Conservation (phyloP, 2,113 vertebrate species). For the Cyanistes caeruleus region DNA sequence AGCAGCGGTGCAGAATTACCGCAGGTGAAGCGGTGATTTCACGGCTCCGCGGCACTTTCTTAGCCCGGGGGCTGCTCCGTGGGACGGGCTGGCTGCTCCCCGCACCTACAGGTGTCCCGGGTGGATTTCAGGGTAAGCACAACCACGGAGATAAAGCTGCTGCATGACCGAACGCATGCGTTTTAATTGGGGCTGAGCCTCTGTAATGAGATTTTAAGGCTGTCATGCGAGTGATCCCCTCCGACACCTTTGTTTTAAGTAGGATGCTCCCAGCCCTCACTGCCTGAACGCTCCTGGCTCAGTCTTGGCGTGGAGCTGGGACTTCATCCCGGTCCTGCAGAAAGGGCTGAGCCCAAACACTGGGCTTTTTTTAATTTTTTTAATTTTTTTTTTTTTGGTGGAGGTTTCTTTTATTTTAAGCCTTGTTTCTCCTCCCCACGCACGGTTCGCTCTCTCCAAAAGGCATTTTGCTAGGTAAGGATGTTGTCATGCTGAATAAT, state of each 20-base stretch:
- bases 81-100: constrained; percentile 32
- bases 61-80: constrained; percentile 15
- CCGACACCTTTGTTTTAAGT: constrained; percentile 33
- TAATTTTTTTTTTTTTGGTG: not conserved
- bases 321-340: not conserved
- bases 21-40: constrained; percentile 22
- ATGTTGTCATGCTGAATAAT: not conserved
- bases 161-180: constrained; percentile 17
- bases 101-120: not conserved
- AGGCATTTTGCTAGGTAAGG: not conserved
- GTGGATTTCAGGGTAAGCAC: constrained; percentile 48
- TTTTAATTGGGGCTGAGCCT: not conserved
- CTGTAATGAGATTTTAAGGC: not conserved
- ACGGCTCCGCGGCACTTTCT: not conserved
- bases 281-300: not conserved
- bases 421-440: not conserved
- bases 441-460: not conserved
- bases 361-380: not conserved
- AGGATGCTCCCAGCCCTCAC: not conserved
- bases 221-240: not conserved
- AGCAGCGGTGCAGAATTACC: constrained; percentile 18
- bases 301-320: not conserved
- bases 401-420: not conserved
- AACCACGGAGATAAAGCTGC: not conserved
- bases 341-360: not conserved